phyloP scores from a whole-genome alignment of 2,888 invertebrate genomes.

The Epinotia demarniana region DNA sequence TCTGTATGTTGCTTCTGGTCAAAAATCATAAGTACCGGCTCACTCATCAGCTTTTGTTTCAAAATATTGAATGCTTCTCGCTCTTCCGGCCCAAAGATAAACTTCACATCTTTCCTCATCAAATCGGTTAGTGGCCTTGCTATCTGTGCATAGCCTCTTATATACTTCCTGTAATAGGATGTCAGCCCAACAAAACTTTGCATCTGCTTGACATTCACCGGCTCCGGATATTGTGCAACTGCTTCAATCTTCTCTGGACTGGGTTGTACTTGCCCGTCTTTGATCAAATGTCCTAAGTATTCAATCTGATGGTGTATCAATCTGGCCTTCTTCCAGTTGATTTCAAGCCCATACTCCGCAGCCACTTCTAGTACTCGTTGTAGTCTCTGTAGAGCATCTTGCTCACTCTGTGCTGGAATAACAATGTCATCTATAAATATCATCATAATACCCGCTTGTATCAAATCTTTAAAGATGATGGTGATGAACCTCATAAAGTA shows the following conservation, averaged over 20 bases:
- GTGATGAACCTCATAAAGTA: conserved; percentile 47
- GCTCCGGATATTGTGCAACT: conserved; percentile 31
- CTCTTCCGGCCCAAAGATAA: conserved; percentile 22
- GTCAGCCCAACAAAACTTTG: conserved; percentile 37
- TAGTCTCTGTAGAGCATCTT: conserved; percentile 22
- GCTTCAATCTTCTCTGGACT: too few relatives aligned
- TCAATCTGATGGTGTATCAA: too few relatives aligned
- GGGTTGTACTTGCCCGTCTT: too few relatives aligned
- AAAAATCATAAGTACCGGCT: conserved; percentile 17
- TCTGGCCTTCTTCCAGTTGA: too few relatives aligned
- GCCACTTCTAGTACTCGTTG: conserved; percentile 19
- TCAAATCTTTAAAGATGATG: conserved; percentile 39
- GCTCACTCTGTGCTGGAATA: conserved; percentile 22
- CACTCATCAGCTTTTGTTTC: conserved; percentile 7
- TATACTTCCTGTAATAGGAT: conserved; percentile 38
- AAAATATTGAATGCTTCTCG: conserved; percentile 20
- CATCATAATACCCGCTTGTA: conserved; percentile 15
- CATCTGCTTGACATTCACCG: conserved; percentile 21
- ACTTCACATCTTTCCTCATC: conserved; percentile 32
- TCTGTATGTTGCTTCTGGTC: neutral
- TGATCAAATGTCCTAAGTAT: too few relatives aligned
- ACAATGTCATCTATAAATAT: conserved; percentile 32
- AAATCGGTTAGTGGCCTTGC: conserved; percentile 34
- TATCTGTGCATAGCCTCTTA: conserved; percentile 30
- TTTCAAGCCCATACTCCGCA: conserved; percentile 17